Evolutionary conservation across 30 jellyfish, hydroid and myxozoan species (phyloP), one percentile per base, ranked within the genome.

Genomic region (Pelagia noctiluca): DNA sequence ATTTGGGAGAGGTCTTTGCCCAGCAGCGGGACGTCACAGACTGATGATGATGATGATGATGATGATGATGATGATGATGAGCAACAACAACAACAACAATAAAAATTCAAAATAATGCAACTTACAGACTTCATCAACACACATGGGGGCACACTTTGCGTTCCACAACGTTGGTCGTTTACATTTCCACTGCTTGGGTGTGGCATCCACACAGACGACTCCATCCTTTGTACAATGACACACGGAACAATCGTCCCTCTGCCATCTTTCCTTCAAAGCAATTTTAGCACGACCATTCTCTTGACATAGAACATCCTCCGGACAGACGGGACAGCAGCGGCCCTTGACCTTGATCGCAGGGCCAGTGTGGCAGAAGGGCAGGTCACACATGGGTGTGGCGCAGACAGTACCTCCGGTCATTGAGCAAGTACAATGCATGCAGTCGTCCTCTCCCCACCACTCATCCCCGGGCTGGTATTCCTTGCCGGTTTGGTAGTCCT

Each of bases 291-390:
- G 50, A 23, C 91, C 90, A 28, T 65, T 62, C 13, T 30, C 74
- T 19, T 32, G 76, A 75, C 98, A 91, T 2, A 85, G 38, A 36
- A 36, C 70, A 19, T 73, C 73, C 31, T 80, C 86, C 24, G 96
- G 90, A 50, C 98, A 91, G 29, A 91, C 86, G 1, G 96, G 96
- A 36, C 98, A 91, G 49, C 98, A 91, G 22, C 86, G 73, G 32
- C 98, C 98, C 38, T 68, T 75, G 0, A 68, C 82, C 28, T 79
- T 85, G 37, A 67, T 50, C 11, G 93, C 86, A 22, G 75, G 70
- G 18, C 96, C 98, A 21, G 75, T 80, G 16, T 78, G 62, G 38
- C 98, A 91, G 57, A 66, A 66, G 10, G 98, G 98, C 78, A 73
- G 35, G 19, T 30, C 88, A 57, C 98, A 91, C 96, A 85, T 85